These are phyloP conservation scores for Cactoblastis cactorum DNA, from an alignment of 2,888 invertebrate genomes.

Conservation along the genomic window DNA sequence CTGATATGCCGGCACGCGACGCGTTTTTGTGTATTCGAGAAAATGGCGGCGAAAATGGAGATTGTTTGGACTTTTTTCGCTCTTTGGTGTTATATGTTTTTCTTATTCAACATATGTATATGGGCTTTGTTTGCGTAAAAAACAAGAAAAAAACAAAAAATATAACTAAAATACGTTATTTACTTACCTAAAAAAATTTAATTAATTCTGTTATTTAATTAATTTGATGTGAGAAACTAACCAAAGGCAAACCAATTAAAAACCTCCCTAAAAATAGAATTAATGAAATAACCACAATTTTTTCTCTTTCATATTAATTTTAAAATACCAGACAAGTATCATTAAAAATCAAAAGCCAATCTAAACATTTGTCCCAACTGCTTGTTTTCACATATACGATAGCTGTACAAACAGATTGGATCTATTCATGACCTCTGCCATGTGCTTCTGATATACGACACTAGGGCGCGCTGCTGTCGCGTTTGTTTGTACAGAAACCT, in stretches of 20 bases:
- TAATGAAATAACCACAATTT: too few species aligned
- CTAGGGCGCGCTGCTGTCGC: slow-evolving; percentile 44
- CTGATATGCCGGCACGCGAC: slow-evolving; percentile 47
- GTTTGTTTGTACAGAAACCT: slow-evolving; percentile 66
- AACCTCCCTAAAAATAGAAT: too few species aligned
- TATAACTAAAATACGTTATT: too few species aligned
- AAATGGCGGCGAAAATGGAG: slow-evolving; percentile 25
- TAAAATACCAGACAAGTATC: background rate
- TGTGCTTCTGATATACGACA: slow-evolving; percentile 61
- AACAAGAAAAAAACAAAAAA: too few species aligned
- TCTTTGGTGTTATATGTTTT: background rate
- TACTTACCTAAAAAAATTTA: too few species aligned
- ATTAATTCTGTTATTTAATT: too few species aligned
- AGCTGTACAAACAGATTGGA: slow-evolving; percentile 55
- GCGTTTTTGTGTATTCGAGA: slow-evolving; percentile 12
- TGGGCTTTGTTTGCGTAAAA: too few species aligned
- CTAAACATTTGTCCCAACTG: slow-evolving; percentile 10
- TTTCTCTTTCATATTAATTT: too few species aligned
- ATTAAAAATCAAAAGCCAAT: background rate
- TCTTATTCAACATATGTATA: background rate
- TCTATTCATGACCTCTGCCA: slow-evolving; percentile 70
- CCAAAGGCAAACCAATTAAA: too few species aligned
- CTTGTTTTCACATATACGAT: slow-evolving; percentile 38
- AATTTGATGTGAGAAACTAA: too few species aligned
- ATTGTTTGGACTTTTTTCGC: slow-evolving; percentile 30